Conservation (phyloP, 2,113 vertebrate species). For the Gnathochromis pfefferi region DNA sequence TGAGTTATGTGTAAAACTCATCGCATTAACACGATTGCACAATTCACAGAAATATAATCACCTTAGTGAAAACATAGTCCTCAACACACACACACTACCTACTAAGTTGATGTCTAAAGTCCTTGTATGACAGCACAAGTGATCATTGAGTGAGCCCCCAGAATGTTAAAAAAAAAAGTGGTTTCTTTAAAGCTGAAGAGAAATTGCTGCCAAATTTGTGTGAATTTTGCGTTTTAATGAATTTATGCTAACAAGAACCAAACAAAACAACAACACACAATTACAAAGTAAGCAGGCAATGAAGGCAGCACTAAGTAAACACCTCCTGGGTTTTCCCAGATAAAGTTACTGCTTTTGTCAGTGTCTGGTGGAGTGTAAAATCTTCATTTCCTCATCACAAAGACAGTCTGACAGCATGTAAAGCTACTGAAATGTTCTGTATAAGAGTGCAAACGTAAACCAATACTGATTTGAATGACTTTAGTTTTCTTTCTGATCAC, state of each 20-base stretch:
- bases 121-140: neutral
- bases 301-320: neutral
- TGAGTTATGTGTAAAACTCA: neutral
- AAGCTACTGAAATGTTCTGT: neutral
- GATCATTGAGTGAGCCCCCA: neutral
- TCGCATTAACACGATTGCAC: neutral
- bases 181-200: neutral
- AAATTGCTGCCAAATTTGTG: neutral
- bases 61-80: neutral
- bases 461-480: neutral
- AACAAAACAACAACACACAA: neutral
- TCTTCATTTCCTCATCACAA: neutral
- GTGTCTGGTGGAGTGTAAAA: neutral
- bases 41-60: neutral
- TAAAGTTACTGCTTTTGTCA: neutral
- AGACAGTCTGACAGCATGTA: neutral
- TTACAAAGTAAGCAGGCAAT: neutral
- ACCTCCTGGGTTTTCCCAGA: neutral
- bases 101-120: neutral
- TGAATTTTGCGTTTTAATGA: neutral
- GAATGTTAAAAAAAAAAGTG: neutral
- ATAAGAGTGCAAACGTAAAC: neutral
- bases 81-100: neutral
- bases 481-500: neutral
- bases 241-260: neutral